Evolutionary conservation across 2,113 vertebrate genomes (phyloP).

Genomic region (Jaculus jaculus): DNA sequence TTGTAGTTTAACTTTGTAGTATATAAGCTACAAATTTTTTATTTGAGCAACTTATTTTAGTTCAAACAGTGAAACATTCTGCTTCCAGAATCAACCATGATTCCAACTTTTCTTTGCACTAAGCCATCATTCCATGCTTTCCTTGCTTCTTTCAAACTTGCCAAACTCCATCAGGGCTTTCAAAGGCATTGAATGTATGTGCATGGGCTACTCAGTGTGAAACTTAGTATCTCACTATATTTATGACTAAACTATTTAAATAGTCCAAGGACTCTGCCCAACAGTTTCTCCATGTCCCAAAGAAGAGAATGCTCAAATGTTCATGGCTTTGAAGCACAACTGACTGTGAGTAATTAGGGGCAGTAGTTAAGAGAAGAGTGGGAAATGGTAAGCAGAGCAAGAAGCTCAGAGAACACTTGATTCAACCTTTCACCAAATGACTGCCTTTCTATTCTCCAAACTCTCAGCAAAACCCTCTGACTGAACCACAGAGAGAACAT

Average conservation of each 20-base stretch:
- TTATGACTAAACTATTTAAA: constrained; percentile 46
- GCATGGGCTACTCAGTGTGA: constrained; percentile 23
- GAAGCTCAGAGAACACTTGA: constrained; percentile 40
- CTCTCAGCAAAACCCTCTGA: constrained; percentile 16
- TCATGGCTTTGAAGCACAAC: constrained; percentile 33
- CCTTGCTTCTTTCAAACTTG: constrained; percentile 40
- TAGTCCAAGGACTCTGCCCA: not conserved
- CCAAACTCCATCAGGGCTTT: constrained; percentile 1
- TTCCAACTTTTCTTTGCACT: not conserved
- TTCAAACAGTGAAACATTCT: not conserved
- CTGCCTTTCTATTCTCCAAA: constrained; percentile 7
- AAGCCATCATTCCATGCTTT: not conserved
- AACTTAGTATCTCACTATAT: constrained; percentile 48
- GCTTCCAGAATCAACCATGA: not conserved
- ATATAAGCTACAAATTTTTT: not conserved
- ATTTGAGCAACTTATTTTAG: not conserved
- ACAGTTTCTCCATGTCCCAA: constrained; percentile 24
- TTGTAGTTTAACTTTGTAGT: not conserved
- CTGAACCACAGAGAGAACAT: not conserved
- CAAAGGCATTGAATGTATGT: constrained; percentile 7
- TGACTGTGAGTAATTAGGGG: constrained; percentile 54
- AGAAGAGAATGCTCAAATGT: constrained; percentile 44
- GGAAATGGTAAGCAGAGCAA: constrained; percentile 20
- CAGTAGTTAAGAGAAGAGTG: constrained; percentile 29
- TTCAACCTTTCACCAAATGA: constrained; percentile 51